These are phyloP conservation scores for Ommatoiulus sabulosus DNA, from an alignment of 2,888 invertebrate species.

Conservation along the genomic window DNA sequence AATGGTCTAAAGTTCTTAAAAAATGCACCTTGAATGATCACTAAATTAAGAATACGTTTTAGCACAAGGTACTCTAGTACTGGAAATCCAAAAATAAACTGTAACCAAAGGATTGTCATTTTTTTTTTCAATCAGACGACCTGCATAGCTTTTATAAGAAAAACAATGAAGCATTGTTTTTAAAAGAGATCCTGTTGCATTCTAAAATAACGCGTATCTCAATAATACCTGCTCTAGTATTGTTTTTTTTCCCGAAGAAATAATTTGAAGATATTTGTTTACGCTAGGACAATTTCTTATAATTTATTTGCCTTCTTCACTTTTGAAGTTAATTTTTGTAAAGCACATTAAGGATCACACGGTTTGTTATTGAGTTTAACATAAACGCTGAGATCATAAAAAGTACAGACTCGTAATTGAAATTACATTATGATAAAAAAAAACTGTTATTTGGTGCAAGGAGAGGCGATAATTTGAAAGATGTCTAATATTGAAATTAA, in stretches of 20 bases:
- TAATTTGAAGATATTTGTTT: neutral
- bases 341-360: neutral
- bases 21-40: neutral
- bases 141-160: neutral
- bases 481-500: no score
- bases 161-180: conserved; percentile 29
- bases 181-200: neutral
- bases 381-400: neutral
- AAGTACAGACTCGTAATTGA: neutral
- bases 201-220: neutral
- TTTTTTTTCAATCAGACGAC: neutral
- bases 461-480: no score
- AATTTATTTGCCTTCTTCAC: neutral
- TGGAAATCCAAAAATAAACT: neutral
- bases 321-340: neutral
- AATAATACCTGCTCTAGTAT: neutral
- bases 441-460: neutral
- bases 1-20: neutral
- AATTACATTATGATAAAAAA: neutral
- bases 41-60: neutral
- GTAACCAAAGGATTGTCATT: neutral
- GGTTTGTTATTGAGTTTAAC: neutral
- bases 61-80: neutral
- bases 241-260: neutral
- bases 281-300: neutral